These are phyloP conservation scores for Drosophila nr. perissopoda DNA, from an alignment of 2,888 invertebrate species.

Conservation along the genomic window DNA sequence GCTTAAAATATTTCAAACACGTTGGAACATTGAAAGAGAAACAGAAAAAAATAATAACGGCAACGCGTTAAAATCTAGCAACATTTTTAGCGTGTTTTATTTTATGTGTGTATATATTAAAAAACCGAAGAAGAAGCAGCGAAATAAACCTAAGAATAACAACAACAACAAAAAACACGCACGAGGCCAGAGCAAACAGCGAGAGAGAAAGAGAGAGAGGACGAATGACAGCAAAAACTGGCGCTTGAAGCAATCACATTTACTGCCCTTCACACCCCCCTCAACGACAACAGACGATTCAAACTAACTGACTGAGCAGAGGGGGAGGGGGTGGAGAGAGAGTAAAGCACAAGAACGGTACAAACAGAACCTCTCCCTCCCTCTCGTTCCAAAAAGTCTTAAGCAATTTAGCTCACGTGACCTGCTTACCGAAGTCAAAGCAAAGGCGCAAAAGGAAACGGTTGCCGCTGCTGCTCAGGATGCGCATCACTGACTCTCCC, in stretches of 20 bases:
- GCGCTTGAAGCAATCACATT: conserved; percentile 66
- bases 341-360: neutral
- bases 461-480: conserved; percentile 39
- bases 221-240: conserved; percentile 14
- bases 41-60: conserved; percentile 14
- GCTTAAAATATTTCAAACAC: conserved; percentile 72
- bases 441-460: conserved; percentile 35
- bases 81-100: conserved; percentile 54
- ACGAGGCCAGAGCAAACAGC: conserved; percentile 38
- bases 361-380: neutral
- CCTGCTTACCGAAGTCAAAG: conserved; percentile 74
- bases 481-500: conserved; percentile 41
- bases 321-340: conserved; percentile 2
- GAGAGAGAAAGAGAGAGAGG: neutral
- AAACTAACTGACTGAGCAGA: conserved; percentile 33
- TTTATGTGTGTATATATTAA: conserved; percentile 45
- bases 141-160: conserved; percentile 33
- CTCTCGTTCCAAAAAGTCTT: conserved; percentile 30
- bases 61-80: conserved; percentile 60
- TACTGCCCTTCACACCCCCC: conserved; percentile 36
- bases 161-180: conserved; percentile 38
- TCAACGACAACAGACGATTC: conserved; percentile 28
- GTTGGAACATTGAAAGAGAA: conserved; percentile 67
- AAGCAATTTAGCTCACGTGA: conserved; percentile 71
- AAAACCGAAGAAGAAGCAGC: neutral